Evolutionary conservation across 2,888 invertebrate species (phyloP).

Genomic region (Punctoribates punctum): DNA sequence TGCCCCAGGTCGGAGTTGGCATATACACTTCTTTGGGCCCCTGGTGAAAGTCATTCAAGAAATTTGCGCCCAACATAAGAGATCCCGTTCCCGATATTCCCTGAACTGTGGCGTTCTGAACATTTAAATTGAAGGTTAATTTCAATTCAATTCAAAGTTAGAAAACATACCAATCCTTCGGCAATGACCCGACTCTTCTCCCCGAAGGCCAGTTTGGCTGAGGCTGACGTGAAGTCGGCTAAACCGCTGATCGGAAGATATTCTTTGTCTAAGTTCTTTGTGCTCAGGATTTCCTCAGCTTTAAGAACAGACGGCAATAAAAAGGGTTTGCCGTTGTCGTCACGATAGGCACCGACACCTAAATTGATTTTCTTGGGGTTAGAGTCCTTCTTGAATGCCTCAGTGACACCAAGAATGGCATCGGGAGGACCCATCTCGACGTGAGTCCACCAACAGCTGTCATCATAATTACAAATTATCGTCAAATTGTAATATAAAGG

Average conservation of each 20-base stretch:
- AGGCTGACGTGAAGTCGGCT: conserved; percentile 75
- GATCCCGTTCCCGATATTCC: conserved; percentile 97
- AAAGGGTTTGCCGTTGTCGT: conserved; percentile 94
- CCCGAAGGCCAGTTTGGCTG: conserved; percentile 83
- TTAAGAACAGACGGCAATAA: conserved; percentile 78
- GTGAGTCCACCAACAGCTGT: conserved; percentile 67
- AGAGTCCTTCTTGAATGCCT: conserved; percentile 85
- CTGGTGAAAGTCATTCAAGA: conserved; percentile 67
- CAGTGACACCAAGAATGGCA: conserved; percentile 93
- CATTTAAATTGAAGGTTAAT: too few relatives aligned
- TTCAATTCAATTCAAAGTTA: neutral
- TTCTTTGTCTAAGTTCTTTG: conserved; percentile 78
- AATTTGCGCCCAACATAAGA: conserved; percentile 84
- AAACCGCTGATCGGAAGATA: conserved; percentile 88
- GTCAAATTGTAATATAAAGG: neutral
- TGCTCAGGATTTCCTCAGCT: conserved; percentile 74
- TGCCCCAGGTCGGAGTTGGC: conserved; percentile 95
- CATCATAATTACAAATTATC: neutral
- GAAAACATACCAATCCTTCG: conserved; percentile 66
- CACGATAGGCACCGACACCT: conserved; percentile 93
- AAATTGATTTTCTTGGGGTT: conserved; percentile 94
- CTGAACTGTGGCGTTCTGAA: conserved; percentile 67
- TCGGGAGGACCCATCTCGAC: conserved; percentile 97
- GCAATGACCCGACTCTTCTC: conserved; percentile 65
- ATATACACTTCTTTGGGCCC: conserved; percentile 75